Percentiles rank a stretch among this genome's conserved stretches.
Evolutionary conservation across 2,113 vertebrate species (phyloP).

Genomic region (Anoplopoma fimbria): DNA sequence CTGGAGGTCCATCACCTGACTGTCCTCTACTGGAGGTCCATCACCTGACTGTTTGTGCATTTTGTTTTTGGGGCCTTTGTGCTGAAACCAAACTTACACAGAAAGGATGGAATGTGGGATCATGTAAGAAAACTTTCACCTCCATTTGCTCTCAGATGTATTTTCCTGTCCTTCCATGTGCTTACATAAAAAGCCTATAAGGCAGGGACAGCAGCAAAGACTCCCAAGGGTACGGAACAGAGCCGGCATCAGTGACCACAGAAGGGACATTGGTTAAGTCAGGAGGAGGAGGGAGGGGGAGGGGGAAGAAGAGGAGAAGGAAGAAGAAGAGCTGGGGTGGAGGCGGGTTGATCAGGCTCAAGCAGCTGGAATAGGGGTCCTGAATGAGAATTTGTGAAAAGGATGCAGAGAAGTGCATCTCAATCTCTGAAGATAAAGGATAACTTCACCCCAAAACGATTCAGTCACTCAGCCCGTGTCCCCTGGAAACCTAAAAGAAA

Average conservation of each 20-base stretch:
- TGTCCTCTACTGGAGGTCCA: slow-evolving; percentile 1
- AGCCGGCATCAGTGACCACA: not conserved
- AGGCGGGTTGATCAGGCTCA: no score
- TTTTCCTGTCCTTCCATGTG: not conserved
- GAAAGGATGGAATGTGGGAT: slow-evolving; percentile 29
- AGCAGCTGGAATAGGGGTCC: not conserved
- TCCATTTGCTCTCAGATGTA: not conserved
- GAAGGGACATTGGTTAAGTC: not conserved
- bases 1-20: not conserved
- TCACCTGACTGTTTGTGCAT: slow-evolving; percentile 39
- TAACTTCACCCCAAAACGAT: no score
- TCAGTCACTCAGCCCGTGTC: no score
- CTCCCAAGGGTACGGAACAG: not conserved
- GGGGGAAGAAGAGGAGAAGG: not conserved
- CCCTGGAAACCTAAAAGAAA: no score
- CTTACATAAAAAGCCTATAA: not conserved
- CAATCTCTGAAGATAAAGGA: no score
- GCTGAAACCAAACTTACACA: slow-evolving; percentile 15
- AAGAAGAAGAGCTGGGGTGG: not conserved
- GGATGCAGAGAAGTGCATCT: no score
- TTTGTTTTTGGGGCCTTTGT: slow-evolving; percentile 6
- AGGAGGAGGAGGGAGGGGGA: no score
- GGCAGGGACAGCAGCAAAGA: not conserved
- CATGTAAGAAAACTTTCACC: not conserved
- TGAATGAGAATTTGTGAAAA: not conserved